A percentile compares a stretch with the other conserved stretches of the same genome.
Conservation (phyloP, 2,888 invertebrate genomes). For the Idaea straminata region DNA sequence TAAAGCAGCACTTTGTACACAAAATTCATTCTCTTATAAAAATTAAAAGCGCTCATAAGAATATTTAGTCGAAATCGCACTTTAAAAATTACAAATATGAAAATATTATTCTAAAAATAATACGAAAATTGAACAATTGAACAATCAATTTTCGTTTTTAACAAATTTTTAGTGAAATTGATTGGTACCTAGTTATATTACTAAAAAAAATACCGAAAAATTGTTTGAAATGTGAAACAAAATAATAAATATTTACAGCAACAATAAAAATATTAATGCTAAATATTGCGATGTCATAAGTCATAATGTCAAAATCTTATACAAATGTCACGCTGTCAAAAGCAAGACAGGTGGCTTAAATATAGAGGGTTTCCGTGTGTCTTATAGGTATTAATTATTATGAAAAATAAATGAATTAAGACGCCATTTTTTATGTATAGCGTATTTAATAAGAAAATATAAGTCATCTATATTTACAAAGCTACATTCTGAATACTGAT, state of each 20-base stretch:
- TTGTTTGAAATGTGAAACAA: neutral
- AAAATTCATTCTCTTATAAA: neutral
- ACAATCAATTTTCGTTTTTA: too few species aligned
- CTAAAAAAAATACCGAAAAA: neutral
- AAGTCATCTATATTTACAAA: slow-evolving; percentile 64
- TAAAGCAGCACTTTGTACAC: neutral
- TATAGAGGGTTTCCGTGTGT: too few species aligned
- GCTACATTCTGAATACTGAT: slow-evolving; percentile 62
- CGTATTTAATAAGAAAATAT: slow-evolving; percentile 61
- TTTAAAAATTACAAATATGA: neutral
- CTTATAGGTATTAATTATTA: slow-evolving; percentile 26
- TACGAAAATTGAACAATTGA: neutral
- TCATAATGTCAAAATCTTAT: neutral
- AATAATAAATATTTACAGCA: neutral
- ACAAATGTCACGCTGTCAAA: neutral
- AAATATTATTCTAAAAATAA: neutral
- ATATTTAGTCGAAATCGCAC: neutral
- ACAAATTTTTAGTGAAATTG: too few species aligned
- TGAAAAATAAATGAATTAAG: slow-evolving; percentile 61
- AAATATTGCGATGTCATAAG: neutral
- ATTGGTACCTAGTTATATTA: neutral
- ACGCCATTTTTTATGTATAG: slow-evolving; percentile 17
- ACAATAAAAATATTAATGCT: neutral
- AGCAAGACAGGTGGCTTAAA: too few species aligned
- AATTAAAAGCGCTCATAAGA: neutral